phyloP scores from a whole-genome alignment of 1,140 invertebrate genomes.

The Hestina assimilis region DNA sequence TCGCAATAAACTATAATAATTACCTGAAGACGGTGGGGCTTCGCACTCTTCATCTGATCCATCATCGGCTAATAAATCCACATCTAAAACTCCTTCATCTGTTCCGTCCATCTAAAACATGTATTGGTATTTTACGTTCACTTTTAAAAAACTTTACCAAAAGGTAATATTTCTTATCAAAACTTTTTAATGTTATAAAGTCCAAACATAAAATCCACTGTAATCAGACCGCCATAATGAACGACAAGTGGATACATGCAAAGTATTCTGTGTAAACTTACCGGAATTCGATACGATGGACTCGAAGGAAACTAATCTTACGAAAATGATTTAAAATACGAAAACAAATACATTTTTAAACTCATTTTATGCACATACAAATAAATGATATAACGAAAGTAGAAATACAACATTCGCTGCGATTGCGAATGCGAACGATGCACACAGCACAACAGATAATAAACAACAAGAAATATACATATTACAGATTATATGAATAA shows the following conservation, averaged over 20 bases:
- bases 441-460: conserved; percentile 31
- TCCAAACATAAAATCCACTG: conserved; percentile 39
- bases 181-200: background rate
- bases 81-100: conserved; percentile 70
- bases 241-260: conserved; percentile 59
- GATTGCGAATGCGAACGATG: conserved; percentile 42
- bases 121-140: conserved; percentile 12
- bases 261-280: conserved; percentile 60
- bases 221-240: conserved; percentile 76
- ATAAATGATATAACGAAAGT: conserved; percentile 31
- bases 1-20: background rate
- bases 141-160: conserved; percentile 19
- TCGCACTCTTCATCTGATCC: conserved; percentile 74
- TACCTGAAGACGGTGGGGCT: conserved; percentile 74
- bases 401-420: conserved; percentile 43
- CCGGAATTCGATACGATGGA: conserved; percentile 70
- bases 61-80: conserved; percentile 72
- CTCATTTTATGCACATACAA: conserved; percentile 25
- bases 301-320: conserved; percentile 49
- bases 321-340: conserved; percentile 34
- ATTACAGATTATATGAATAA: no score
- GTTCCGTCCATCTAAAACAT: conserved; percentile 69
- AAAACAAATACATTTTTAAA: conserved; percentile 36
- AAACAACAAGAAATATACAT: conserved; percentile 15
- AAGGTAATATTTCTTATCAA: background rate